Base-by-base conservation (phyloP, 2,888 invertebrate species). In the Philonicus albiceps region DNA sequence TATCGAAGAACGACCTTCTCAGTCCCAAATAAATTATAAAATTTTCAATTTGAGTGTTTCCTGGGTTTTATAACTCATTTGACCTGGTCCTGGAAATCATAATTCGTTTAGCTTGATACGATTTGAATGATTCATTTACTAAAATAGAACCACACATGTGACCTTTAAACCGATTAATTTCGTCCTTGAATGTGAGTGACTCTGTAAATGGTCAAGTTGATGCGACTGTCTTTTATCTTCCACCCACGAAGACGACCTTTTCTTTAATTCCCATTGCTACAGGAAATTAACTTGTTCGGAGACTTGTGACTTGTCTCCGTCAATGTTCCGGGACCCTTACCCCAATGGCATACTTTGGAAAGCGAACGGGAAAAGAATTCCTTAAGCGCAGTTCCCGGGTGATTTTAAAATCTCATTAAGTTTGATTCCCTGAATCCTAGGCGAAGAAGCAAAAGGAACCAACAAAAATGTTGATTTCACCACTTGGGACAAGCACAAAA, bases 341-440 rank as follows among this genome's bases (percentile, higher is more conserved):
- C 16, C 40, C 4, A 13, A 22, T 64, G 78, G 78, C 27, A 22
- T 43, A 30, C 27, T 37, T 30, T 78, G 40, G 49, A 7, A 27
- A 78, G 27, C 49, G 49, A 49, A 78, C 11, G 49, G n/a, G 49
- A 27, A 49, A 78, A 27, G 49, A 78, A 78, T 78, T 78, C 49
- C 43, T 49, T 78, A 78, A 78, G 49, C 78, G 30, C 16, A 49
- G 64, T 30, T 83, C 81, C 19, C 81, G 22, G 64, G 64, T 37
- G 81, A 83, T 83, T 64, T 83, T 64, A 83, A 83, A 83, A 83
- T 27, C 81, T 83, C 81, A 83, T 83, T 83, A 83, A 83, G 81
- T 83, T 64, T 83, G 81, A 83, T 83, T 83, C 81, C 34, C 22
- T 22, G 64, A 64, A 83, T 30, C 81, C 19, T 8, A 13, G 34